These are phyloP conservation scores for Prenolepis imparis DNA, from an alignment of 2,888 invertebrate species.

Conservation along the genomic window DNA sequence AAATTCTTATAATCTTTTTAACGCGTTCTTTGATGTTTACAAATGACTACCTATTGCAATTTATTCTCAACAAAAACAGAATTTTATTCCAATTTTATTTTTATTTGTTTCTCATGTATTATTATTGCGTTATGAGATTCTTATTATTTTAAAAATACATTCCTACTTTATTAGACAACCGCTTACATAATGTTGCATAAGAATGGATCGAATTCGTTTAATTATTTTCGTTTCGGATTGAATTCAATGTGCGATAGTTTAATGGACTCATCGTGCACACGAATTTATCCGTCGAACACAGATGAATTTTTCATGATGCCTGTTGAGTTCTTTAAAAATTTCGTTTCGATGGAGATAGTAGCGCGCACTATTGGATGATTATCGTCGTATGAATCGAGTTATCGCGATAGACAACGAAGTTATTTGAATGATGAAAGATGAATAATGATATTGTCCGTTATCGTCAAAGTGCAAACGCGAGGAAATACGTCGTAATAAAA, in stretches of 20 bases:
- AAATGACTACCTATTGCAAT: neutral
- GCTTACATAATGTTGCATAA: neutral
- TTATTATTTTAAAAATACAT: neutral
- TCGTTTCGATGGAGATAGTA: neutral
- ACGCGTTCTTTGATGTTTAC: neutral
- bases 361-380: neutral
- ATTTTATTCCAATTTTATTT: constrained; percentile 1
- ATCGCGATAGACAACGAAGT: constrained; percentile 6
- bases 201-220: constrained; percentile 16
- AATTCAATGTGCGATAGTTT: constrained; percentile 14
- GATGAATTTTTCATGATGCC: neutral
- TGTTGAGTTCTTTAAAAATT: constrained; percentile 23
- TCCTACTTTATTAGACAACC: neutral
- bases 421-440: constrained; percentile 5
- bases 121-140: neutral
- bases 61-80: neutral
- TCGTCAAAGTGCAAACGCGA: constrained; percentile 5
- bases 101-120: neutral
- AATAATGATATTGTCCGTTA: neutral
- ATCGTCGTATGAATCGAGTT: constrained; percentile 7
- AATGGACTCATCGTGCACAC: neutral
- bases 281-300: neutral
- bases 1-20: neutral
- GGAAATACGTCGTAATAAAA: neutral
- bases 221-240: constrained; percentile 13